phyloP scores from a whole-genome alignment of 2,888 invertebrate species.

The Colostygia pectinataria region DNA sequence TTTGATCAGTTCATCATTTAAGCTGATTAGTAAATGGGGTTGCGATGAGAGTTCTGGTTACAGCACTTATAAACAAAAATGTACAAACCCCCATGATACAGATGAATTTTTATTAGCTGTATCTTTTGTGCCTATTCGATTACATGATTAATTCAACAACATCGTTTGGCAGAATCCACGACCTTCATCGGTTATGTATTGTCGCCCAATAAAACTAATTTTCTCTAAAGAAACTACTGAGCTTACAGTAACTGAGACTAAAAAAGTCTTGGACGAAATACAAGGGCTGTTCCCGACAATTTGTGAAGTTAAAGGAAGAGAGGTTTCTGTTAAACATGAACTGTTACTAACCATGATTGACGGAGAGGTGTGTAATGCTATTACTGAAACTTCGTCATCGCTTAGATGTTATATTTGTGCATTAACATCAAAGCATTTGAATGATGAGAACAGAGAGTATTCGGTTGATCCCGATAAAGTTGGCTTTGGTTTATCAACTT shows the following conservation, averaged over 20 bases:
- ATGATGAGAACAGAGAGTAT: no score
- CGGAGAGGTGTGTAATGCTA: no score
- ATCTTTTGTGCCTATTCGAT: constrained; percentile 15
- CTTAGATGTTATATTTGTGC: no score
- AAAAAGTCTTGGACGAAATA: constrained; percentile 24
- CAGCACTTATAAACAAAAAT: constrained; percentile 25
- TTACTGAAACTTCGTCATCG: no score
- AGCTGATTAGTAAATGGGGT: constrained; percentile 19
- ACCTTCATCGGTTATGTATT: constrained; percentile 27
- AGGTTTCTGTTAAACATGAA: no score
- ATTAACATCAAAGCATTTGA: no score
- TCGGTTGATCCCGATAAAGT: no score
- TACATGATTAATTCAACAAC: constrained; percentile 11
- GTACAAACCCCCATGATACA: constrained; percentile 11
- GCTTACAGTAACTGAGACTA: constrained; percentile 17
- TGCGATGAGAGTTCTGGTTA: constrained; percentile 25
- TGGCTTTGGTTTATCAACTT: no score
- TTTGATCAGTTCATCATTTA: background rate
- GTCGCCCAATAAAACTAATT: constrained; percentile 29
- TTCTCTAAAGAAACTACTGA: constrained; percentile 29
- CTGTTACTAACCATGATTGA: no score
- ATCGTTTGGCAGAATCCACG: constrained; percentile 29
- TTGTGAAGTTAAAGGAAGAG: no score
- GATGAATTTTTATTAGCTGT: constrained; percentile 20
- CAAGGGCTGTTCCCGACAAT: no score